Base-by-base conservation (phyloP, 2,888 invertebrate species). In the Salpingus planirostris region DNA sequence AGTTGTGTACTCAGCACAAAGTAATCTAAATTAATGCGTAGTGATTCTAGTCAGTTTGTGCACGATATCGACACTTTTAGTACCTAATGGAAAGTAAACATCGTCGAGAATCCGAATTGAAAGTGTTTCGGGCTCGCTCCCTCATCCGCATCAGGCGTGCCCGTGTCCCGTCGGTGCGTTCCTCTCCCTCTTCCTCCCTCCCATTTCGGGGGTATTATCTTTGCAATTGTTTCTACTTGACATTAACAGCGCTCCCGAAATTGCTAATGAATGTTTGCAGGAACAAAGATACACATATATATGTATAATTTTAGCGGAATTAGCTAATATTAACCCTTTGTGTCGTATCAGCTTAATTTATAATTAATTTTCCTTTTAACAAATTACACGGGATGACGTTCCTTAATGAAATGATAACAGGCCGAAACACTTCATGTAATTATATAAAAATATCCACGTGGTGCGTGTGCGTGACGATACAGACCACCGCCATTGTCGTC, bases 61-160 rank as follows among this genome's bases (percentile, higher is more conserved):
- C 50, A 46, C 51, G 55, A 54, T 57, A 60, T 59, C 59, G 59
- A 58, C 60, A 60, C 60, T 59, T 58, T 57, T 56, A 60, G 53
- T 50, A 57, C 54, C 55, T 60, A 60, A 60, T 60, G 60, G 57
- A 60, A 60, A 60, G 60, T 59, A 60, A 60, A 60, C 59, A 60
- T 54, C 50, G 54, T 54, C 51, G 50, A 52, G 55, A 52, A 58
- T 55, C 52, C 50, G 46, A 58, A 59, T 56, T 54, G 57, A 55
- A 59, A 59, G 55, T 56, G 55, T 49, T 51, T 48, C 49, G 47
- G 45, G 42, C 46, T 45, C 42, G 37, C 43, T 42, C 46, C 44
- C 47, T 34, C 41, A 43, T 33, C 40, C 36, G 35, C 37, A n/a
- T 44, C 36, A 31, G 11, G 33, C 34, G n/a, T n/a, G 29, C 37